Percentiles rank a stretch among this genome's conserved stretches.
These are phyloP conservation scores for Solenodon paradoxus DNA, from an alignment of 2,113 vertebrate genomes.

Conservation along the genomic window DNA sequence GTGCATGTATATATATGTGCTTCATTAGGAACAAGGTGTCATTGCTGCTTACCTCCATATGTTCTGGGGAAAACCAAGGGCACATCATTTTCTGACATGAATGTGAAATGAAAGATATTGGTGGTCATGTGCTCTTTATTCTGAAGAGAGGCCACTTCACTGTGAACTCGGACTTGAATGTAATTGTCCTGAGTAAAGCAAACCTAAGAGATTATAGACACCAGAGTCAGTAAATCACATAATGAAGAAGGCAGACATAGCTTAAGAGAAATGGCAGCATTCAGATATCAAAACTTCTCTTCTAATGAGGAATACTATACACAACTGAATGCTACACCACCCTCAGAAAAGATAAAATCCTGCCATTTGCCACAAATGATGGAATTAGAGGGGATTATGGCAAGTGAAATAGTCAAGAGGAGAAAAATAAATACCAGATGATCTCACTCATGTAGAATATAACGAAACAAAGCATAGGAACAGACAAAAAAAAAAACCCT, in stretches of 20 bases:
- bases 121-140: conserved; percentile 92
- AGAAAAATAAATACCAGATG: no score
- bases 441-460: no score
- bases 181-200: conserved; percentile 92
- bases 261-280: neutral
- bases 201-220: conserved; percentile 83
- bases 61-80: conserved; percentile 90
- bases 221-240: neutral
- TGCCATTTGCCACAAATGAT: no score
- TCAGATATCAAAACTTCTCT: neutral
- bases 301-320: no score
- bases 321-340: no score
- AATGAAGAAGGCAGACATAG: neutral
- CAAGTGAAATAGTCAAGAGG: no score
- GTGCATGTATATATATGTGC: no score
- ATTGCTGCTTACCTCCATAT: conserved; percentile 90
- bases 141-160: conserved; percentile 92
- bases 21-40: neutral
- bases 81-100: conserved; percentile 89
- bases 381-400: no score
- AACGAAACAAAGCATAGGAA: no score
- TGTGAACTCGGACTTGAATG: conserved; percentile 97
- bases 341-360: no score
- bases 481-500: no score
- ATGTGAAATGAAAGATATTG: conserved; percentile 97